A percentile compares a stretch with the other conserved stretches of the same genome.
Evolutionary conservation across 2,888 invertebrate species (phyloP).

Genomic region (Spisula solida): DNA sequence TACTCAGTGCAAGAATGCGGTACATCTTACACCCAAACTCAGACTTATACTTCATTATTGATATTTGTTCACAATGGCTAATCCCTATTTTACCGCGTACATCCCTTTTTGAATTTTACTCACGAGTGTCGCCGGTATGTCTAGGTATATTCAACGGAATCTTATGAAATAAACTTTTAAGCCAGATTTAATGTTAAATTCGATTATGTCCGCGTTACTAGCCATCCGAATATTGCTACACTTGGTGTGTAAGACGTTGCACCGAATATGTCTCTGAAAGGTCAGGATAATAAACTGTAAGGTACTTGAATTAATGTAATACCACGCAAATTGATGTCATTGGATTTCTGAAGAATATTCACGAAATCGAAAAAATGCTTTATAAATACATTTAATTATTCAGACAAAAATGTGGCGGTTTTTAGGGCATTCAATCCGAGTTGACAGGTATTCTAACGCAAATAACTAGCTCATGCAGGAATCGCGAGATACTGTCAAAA

Average conservation of each 20-base stretch:
- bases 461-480: no score
- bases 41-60: neutral
- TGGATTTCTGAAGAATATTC: constrained; percentile 6
- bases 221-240: constrained; percentile 27
- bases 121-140: constrained; percentile 50
- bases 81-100: constrained; percentile 62
- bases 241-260: neutral
- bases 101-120: constrained; percentile 48
- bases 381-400: neutral
- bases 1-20: neutral
- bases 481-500: no score
- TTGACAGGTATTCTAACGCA: no score
- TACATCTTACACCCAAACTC: neutral
- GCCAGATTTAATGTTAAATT: constrained; percentile 60
- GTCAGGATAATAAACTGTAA: neutral
- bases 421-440: neutral
- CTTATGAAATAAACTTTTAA: constrained; percentile 51
- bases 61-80: neutral
- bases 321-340: constrained; percentile 38
- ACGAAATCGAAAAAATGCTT: neutral
- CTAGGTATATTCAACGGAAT: constrained; percentile 38
- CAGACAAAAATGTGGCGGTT: neutral
- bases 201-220: constrained; percentile 51
- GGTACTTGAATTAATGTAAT: neutral
- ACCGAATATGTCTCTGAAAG: constrained; percentile 16